Base-by-base conservation (phyloP, 2,113 vertebrate species). In the Neotragus moschatus region DNA sequence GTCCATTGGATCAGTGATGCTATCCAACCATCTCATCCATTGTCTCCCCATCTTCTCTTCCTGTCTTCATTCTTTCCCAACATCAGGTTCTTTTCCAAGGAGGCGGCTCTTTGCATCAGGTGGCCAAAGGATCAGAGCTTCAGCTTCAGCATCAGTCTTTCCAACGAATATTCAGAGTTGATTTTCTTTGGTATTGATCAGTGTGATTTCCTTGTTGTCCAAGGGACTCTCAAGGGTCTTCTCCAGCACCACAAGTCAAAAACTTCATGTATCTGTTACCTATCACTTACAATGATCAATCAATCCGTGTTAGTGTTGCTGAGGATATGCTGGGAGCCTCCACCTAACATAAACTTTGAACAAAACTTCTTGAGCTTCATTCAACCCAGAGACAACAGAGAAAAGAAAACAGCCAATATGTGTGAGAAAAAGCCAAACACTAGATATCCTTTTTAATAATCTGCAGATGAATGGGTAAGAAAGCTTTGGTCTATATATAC, bases 71-170 rank as follows among this genome's bases (percentile, higher is more conserved):
- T 39, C n/a, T 23, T 70, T 70, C 66, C 9, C 66, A 39, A 2
- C 9, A 39, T 70, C n/a, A 70, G 19, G 19, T 12, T 23, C 19
- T 70, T 39, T 70, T 70, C 66, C 10, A 39, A 39, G n/a, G 19
- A 23, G 5, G 12, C 0, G 1, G 66, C n/a, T 39, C 10, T 70
- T 39, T 39, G n/a, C 4, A 21, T 70, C 9, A 5, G n/a, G 63
- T 70, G n/a, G 17, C n/a, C 19, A 70, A 23, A 70, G 66, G 5
- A 70, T 70, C n/a, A 39, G 19, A 70, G n/a, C 5, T 39, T 39
- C 2, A 70, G 66, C n/a, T 70, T 70, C n/a, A 70, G n/a, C n/a
- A 70, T 12, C 66, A 70, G 66, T 70, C n/a, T 39, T 70, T 70
- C n/a, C n/a, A 39, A 39, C 6, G 66, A 70, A 12, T 39, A 70